Percentiles rank a stretch among this genome's conserved stretches.
phyloP scores from a whole-genome alignment of 2,797 vertebrate genomes.

The Gymnothorax reevesii region DNA sequence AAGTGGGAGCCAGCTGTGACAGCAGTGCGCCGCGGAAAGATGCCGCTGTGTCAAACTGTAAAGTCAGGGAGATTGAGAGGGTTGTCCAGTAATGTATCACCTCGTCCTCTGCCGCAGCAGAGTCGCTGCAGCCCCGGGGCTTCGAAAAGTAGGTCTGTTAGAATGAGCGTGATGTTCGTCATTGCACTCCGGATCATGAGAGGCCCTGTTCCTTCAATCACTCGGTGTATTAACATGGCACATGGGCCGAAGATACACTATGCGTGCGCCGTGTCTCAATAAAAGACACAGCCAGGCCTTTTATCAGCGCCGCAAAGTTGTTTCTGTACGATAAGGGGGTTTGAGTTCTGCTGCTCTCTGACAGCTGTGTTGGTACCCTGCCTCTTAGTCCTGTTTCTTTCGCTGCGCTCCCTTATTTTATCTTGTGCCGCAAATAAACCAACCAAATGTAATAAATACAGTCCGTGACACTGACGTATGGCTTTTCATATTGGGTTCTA shows the following conservation, averaged over 20 bases:
- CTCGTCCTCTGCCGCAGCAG: not conserved
- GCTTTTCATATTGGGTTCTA: slow-evolving; percentile 24
- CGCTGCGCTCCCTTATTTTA: slow-evolving; percentile 5
- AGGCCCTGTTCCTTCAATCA: slow-evolving; percentile 7
- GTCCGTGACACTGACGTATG: slow-evolving; percentile 37
- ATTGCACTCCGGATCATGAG: not conserved
- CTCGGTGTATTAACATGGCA: slow-evolving; percentile 24
- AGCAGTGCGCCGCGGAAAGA: not conserved
- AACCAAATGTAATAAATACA: slow-evolving; percentile 27
- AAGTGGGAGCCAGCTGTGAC: not conserved
- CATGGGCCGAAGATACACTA: slow-evolving; percentile 26
- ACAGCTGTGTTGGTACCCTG: slow-evolving; percentile 19
- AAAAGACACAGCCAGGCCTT: slow-evolving; percentile 23
- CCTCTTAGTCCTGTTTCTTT: slow-evolving; percentile 13
- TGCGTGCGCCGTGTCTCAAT: slow-evolving; percentile 5
- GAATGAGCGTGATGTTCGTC: not conserved
- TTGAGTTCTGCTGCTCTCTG: slow-evolving; percentile 29
- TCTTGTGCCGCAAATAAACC: slow-evolving; percentile 25
- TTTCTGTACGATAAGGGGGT: slow-evolving; percentile 25
- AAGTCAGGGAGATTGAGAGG: slow-evolving; percentile 13
- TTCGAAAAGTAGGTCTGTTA: slow-evolving; percentile 7
- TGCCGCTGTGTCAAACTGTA: slow-evolving; percentile 19
- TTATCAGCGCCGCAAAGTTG: slow-evolving; percentile 29
- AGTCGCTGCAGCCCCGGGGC: not conserved
- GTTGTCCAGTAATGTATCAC: not conserved